Base-by-base conservation (phyloP, 2,888 invertebrate species). In the Sinentomon sp. region DNA sequence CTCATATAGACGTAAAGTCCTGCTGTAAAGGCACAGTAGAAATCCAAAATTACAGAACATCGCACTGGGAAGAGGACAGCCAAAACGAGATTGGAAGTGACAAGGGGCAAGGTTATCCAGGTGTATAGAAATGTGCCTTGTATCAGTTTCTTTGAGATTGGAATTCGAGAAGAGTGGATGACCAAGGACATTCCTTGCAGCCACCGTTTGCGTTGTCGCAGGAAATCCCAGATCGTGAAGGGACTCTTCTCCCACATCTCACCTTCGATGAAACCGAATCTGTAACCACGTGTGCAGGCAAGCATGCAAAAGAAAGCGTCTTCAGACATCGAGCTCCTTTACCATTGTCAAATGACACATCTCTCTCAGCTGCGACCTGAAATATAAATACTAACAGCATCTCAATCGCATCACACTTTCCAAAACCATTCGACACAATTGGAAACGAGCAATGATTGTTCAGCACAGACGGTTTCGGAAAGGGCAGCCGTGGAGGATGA, bases 191-290 rank as follows among this genome's bases (percentile, higher is more conserved):
- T 82, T 49, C 82, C 83, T 59, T 82, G 78, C 33, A 92, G 65
- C 92, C 92, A 92, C 33, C 92, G 65, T 52, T 92, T 92, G 36
- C 92, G 63, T 50, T 92, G 92, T 53, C 89, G 87, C 43, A 92
- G 66, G 48, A 92, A 85, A 53, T 92, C 92, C 66, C 75, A 72
- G 20, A 92, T 56, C 3, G 82, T 80, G 53, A 92, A 92, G 3
- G 92, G 89, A 5, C 83, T 83, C 51, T 92, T 89, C 52, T 92
- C 92, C 74, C 87, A 87, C 89, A 92, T 89, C 58, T 92, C 92
- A 30, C 92, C 89, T 53, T 92, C 89, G 41, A 92, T 70, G 55
- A 89, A 92, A 52, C 83, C 78, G 54, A 92, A 92, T 14, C 73
- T 64, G 52, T 76, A 89, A 17, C 87, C 89, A 52, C 78, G 67